Conservation (phyloP, 2,113 vertebrate genomes). For the Ammospiza caudacuta region DNA sequence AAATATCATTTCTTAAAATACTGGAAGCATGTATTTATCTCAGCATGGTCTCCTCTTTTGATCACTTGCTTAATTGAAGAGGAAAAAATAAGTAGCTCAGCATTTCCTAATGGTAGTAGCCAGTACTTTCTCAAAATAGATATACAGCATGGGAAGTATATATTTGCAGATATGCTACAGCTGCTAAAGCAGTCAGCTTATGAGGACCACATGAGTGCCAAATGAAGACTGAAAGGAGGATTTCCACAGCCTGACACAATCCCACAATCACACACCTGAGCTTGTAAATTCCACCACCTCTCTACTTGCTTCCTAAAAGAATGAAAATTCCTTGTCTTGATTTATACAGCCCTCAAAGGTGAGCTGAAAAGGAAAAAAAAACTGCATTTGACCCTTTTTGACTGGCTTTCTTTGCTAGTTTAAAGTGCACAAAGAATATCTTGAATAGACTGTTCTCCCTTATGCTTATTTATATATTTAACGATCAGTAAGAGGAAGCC, state of each 20-base stretch:
- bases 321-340: slow-evolving; percentile 23
- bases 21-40: not conserved
- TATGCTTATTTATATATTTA: not conserved
- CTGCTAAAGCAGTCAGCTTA: not conserved
- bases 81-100: not conserved
- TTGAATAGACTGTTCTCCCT: not conserved
- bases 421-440: not conserved
- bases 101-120: not conserved
- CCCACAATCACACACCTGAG: not conserved
- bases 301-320: slow-evolving; percentile 6
- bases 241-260: not conserved
- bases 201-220: not conserved
- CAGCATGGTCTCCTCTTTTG: not conserved
- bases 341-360: not conserved
- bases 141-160: not conserved
- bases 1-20: not conserved
- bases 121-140: not conserved
- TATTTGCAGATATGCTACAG: not conserved
- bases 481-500: not conserved
- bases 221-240: not conserved
- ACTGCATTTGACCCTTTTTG: not conserved
- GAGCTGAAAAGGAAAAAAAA: not conserved
- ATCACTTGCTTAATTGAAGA: not conserved
- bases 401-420: not conserved
- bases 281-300: not conserved